A percentile compares a stretch with the other conserved stretches of the same genome.
Evolutionary conservation across 1,140 invertebrate genomes (phyloP).

Genomic region (Pentalonia nigronervosa): DNA sequence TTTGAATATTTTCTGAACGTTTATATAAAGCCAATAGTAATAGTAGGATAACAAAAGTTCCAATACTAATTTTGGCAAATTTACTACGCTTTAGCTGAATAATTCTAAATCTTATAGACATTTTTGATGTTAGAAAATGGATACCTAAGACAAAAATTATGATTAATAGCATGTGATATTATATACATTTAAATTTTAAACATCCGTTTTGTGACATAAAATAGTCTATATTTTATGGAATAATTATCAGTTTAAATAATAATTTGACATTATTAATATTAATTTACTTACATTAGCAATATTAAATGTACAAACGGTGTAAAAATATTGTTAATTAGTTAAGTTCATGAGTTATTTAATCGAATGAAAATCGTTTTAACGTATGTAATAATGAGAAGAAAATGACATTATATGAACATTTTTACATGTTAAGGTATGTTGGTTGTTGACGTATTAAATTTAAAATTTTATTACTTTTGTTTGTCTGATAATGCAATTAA

Average conservation of each 20-base stretch:
- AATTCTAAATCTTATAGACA: constrained; percentile 51
- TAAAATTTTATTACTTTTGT: not conserved
- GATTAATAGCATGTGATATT: not conserved
- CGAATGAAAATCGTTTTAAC: not conserved
- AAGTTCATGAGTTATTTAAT: not conserved
- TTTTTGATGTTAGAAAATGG: constrained; percentile 8
- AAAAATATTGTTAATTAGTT: not conserved
- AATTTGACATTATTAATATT: not conserved
- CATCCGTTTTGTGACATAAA: not conserved
- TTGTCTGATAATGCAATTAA: not conserved
- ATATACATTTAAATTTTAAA: not conserved
- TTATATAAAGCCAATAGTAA: constrained; percentile 43
- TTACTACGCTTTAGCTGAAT: constrained; percentile 57
- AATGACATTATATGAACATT: not conserved
- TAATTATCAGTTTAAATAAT: not conserved
- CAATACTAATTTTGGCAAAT: constrained; percentile 46
- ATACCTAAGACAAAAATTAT: constrained; percentile 24
- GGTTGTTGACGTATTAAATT: constrained; percentile 34
- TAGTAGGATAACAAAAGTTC: constrained; percentile 29
- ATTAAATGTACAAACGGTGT: not conserved
- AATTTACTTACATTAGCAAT: constrained; percentile 34
- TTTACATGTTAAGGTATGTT: not conserved
- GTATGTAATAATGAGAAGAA: not conserved
- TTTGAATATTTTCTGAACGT: constrained; percentile 36
- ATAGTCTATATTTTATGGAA: not conserved